Conservation (phyloP, 1,140 invertebrate species). For the Dufourea novaeangliae region DNA sequence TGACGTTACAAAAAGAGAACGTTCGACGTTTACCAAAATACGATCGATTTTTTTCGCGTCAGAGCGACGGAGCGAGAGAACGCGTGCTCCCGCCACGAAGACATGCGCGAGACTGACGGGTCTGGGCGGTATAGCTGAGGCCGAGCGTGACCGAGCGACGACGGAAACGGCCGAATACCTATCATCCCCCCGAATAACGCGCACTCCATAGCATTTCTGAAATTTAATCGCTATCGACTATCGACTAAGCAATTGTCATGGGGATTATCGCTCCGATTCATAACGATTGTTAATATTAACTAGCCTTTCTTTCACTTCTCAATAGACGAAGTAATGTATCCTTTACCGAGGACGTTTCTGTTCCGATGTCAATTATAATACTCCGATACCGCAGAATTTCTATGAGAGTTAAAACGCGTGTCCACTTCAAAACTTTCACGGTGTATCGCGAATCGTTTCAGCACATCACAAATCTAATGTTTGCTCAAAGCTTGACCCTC, state of each 20-base stretch:
- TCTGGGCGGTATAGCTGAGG: slow-evolving; percentile 67
- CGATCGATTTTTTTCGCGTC: slow-evolving; percentile 52
- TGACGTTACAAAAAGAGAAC: background rate
- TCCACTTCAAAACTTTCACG: too few species aligned
- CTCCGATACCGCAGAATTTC: too few species aligned
- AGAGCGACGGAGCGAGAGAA: slow-evolving; percentile 35
- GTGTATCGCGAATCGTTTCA: too few species aligned
- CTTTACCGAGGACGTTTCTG: too few species aligned
- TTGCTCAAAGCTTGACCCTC: too few species aligned
- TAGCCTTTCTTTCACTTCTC: too few species aligned
- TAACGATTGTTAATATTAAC: background rate
- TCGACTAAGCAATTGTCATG: slow-evolving; percentile 10
- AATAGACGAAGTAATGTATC: background rate
- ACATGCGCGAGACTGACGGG: slow-evolving; percentile 71
- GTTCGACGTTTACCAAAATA: slow-evolving; percentile 23
- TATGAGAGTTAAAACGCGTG: too few species aligned
- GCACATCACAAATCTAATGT: too few species aligned
- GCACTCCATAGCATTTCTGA: slow-evolving; percentile 23
- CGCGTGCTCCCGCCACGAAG: slow-evolving; percentile 45
- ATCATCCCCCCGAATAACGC: slow-evolving; percentile 44
- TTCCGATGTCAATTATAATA: too few species aligned
- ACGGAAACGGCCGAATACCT: slow-evolving; percentile 60
- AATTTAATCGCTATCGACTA: slow-evolving; percentile 43
- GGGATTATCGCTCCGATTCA: background rate
- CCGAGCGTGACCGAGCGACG: slow-evolving; percentile 59